Percentiles rank a stretch among this genome's conserved stretches.
Conservation (phyloP, 2,113 vertebrate species). For the Pelobates fuscus region DNA sequence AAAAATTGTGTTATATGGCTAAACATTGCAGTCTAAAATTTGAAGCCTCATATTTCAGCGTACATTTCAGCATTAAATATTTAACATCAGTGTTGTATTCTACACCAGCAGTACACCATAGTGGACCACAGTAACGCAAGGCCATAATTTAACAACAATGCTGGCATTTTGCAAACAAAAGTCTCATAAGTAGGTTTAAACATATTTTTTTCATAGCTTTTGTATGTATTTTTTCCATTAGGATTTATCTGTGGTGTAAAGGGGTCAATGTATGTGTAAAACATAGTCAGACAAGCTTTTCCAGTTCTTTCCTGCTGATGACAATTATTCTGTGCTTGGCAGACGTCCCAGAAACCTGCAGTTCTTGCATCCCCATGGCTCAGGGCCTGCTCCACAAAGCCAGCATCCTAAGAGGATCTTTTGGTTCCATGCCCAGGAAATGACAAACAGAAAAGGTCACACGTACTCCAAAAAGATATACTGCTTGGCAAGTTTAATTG, state of each 20-base stretch:
- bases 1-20: too few species aligned
- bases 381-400: conserved; percentile 65
- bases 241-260: conserved; percentile 52
- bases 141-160: background rate
- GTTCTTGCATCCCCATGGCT: conserved; percentile 62
- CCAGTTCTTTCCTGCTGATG: conserved; percentile 72
- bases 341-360: conserved; percentile 74
- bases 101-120: too few species aligned
- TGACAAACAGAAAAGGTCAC: conserved; percentile 84
- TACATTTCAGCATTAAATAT: too few species aligned
- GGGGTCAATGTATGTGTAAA: conserved; percentile 72
- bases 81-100: too few species aligned
- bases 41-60: too few species aligned
- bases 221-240: background rate
- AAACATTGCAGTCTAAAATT: too few species aligned
- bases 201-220: background rate
- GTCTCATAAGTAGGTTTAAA: background rate
- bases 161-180: background rate
- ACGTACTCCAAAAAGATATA: conserved; percentile 73
- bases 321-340: conserved; percentile 78
- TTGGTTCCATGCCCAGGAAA: conserved; percentile 81
- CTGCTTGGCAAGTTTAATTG: conserved; percentile 72
- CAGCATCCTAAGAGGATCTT: conserved; percentile 70
- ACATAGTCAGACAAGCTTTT: conserved; percentile 71
- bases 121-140: too few species aligned